A percentile compares a stretch with the other conserved stretches of the same genome.
Evolutionary conservation across 2,888 invertebrate genomes (phyloP).

Genomic region (Leucoma salicis): DNA sequence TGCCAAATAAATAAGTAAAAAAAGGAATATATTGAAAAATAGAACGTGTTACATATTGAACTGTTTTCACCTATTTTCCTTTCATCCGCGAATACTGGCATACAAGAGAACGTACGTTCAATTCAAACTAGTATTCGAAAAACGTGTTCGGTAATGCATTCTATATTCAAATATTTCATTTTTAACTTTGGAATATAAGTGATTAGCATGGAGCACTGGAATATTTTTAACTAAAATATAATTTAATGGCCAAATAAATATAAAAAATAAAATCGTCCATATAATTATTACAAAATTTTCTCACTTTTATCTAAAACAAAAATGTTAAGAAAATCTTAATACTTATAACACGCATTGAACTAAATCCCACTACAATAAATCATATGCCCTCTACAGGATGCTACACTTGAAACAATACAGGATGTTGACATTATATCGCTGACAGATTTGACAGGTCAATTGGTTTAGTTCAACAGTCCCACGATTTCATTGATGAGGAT

Average conservation of each 20-base stretch:
- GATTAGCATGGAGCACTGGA: too few relatives aligned
- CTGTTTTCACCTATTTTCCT: not conserved
- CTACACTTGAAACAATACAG: constrained; percentile 35
- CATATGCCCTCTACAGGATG: constrained; percentile 26
- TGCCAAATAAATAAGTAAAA: too few relatives aligned
- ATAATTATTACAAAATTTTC: too few relatives aligned
- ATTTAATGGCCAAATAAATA: too few relatives aligned
- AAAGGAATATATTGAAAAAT: too few relatives aligned
- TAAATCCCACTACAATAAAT: constrained; percentile 17
- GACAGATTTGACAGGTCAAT: constrained; percentile 36
- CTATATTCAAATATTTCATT: not conserved
- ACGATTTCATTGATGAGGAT: constrained; percentile 6
- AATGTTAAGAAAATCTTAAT: too few relatives aligned
- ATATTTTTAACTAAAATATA: too few relatives aligned
- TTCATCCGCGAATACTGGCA: constrained; percentile 13
- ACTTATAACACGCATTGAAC: constrained; percentile 2
- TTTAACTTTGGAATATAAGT: not conserved
- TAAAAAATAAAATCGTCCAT: too few relatives aligned
- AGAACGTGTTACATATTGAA: constrained; percentile 19
- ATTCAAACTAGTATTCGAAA: constrained; percentile 6
- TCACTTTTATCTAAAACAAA: too few relatives aligned
- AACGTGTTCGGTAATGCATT: not conserved
- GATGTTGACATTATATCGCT: constrained; percentile 46
- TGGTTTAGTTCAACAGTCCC: constrained; percentile 10
- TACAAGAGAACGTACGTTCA: constrained; percentile 5